A percentile compares a stretch with the other conserved stretches of the same genome.
phyloP scores from a whole-genome alignment of 2,797 vertebrate genomes.

The Varecia variegata region DNA sequence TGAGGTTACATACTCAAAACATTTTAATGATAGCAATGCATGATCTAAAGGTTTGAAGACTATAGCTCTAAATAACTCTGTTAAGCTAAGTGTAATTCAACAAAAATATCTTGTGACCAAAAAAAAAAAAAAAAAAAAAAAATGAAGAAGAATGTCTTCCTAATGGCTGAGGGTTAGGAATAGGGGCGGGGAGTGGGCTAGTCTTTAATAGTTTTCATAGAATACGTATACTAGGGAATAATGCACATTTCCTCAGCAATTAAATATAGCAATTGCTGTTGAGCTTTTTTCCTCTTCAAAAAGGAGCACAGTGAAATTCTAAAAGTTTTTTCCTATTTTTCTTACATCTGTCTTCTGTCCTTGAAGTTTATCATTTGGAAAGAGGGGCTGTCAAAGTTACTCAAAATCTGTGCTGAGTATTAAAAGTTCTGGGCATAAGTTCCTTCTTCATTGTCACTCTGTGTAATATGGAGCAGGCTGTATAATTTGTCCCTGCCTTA shows the following conservation, averaged over 20 bases:
- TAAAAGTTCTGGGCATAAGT: slow-evolving; percentile 8
- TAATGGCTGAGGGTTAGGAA: neutral
- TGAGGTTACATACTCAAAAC: neutral
- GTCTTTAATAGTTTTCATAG: slow-evolving; percentile 43
- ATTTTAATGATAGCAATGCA: slow-evolving; percentile 16
- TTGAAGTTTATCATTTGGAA: slow-evolving; percentile 40
- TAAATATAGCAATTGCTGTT: neutral
- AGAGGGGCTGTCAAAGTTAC: neutral
- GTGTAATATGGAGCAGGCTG: neutral
- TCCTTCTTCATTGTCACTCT: slow-evolving; percentile 25
- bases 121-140: slow-evolving; percentile 26
- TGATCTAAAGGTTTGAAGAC: slow-evolving; percentile 46
- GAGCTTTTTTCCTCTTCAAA: neutral
- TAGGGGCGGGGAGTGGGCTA: neutral
- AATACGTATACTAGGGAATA: slow-evolving; percentile 24
- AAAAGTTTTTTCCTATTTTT: neutral
- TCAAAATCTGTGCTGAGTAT: slow-evolving; percentile 3
- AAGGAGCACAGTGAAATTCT: neutral
- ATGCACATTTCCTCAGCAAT: slow-evolving; percentile 5
- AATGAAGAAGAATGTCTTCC: slow-evolving; percentile 35
- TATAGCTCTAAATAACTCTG: slow-evolving; percentile 29
- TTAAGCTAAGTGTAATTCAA: neutral
- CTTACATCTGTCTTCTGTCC: neutral
- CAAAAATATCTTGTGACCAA: neutral
- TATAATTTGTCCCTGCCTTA: neutral